Evolutionary conservation across 2,888 invertebrate species (phyloP).

Genomic region (Muschampia plurimacula): DNA sequence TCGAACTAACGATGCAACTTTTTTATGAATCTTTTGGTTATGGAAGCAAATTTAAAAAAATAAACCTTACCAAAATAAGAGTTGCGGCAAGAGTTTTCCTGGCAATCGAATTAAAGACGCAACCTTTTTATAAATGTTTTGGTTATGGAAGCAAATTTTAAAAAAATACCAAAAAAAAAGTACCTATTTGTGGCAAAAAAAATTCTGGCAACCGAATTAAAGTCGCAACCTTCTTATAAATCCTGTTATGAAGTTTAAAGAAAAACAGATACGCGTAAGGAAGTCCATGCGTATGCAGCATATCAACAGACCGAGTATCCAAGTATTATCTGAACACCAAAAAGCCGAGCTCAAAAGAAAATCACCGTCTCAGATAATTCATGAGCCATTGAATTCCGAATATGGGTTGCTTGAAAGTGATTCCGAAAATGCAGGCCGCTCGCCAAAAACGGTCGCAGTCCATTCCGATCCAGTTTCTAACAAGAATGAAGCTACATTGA

Average conservation of each 20-base stretch:
- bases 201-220: conserved; percentile 5
- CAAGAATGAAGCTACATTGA: conserved; percentile 42
- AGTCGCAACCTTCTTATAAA: background rate
- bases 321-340: conserved; percentile 32
- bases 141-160: too few relatives aligned
- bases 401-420: conserved; percentile 76
- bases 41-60: too few relatives aligned
- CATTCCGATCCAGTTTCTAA: conserved; percentile 72
- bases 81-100: background rate
- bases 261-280: conserved; percentile 15
- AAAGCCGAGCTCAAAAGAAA: conserved; percentile 53
- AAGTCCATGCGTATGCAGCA: conserved; percentile 32
- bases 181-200: background rate
- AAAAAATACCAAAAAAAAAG: too few relatives aligned
- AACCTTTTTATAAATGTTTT: too few relatives aligned
- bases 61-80: too few relatives aligned
- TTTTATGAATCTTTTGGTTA: too few relatives aligned
- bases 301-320: conserved; percentile 22
- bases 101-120: background rate
- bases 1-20: too few relatives aligned
- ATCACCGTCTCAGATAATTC: conserved; percentile 73
- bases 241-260: background rate
- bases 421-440: conserved; percentile 67
- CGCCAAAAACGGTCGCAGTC: conserved; percentile 64
- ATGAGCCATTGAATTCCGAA: conserved; percentile 80